These are phyloP conservation scores for Theonella swinhoei DNA, from an alignment of 37 sponge, comb jelly and placozoan species.

Conservation along the genomic window DNA sequence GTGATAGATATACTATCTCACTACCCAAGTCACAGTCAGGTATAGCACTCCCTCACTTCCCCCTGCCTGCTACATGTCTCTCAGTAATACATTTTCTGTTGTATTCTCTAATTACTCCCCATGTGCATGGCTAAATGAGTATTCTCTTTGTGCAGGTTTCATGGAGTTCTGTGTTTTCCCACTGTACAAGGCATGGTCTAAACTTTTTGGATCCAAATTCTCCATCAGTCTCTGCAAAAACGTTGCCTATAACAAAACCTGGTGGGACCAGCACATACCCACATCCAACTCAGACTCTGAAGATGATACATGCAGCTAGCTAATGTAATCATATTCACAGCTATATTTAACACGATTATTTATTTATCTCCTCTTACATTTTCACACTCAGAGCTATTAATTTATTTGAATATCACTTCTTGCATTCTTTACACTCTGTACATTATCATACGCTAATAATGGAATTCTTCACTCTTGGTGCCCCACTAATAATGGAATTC, in stretches of 20 bases:
- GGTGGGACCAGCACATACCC: conserved; percentile 54
- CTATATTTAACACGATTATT: too few relatives aligned
- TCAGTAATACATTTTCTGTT: background rate
- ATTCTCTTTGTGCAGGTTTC: conserved; percentile 44
- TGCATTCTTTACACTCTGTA: too few relatives aligned
- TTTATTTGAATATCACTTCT: too few relatives aligned
- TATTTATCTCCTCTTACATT: too few relatives aligned
- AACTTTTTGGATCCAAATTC: conserved; percentile 33
- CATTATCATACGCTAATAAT: too few relatives aligned
- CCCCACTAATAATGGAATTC: too few relatives aligned
- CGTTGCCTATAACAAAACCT: conserved; percentile 54
- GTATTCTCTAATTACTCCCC: too few relatives aligned
- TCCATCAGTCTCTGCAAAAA: conserved; percentile 42
- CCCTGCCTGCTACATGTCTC: background rate
- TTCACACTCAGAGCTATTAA: too few relatives aligned
- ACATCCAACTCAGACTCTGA: background rate
- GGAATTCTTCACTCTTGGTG: too few relatives aligned
- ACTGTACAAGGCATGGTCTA: conserved; percentile 65
- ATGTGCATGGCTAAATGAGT: background rate
- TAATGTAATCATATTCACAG: too few relatives aligned
- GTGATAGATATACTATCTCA: conserved; percentile 54
- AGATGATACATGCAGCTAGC: too few relatives aligned
- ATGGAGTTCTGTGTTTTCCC: conserved; percentile 64
- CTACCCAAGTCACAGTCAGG: conserved; percentile 74
- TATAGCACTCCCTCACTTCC: background rate